Base-by-base conservation (phyloP, 2,888 invertebrate genomes). In the Syritta pipiens region DNA sequence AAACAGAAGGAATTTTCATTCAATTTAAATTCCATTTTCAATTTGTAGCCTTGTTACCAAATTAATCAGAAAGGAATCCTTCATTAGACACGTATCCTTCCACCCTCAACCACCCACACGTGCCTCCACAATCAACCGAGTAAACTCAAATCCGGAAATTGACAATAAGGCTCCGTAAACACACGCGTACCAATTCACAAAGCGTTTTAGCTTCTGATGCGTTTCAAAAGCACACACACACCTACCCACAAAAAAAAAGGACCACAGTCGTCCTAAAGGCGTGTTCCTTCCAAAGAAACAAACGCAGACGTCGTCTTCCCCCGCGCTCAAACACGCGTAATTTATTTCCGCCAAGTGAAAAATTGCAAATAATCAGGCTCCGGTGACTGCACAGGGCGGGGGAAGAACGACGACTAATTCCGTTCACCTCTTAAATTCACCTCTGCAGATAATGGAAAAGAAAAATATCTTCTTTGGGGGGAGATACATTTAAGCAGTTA, bases 111-210 rank as follows among this genome's bases (percentile, higher is more conserved):
- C 17, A n/a, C 44, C 37, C 40, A 28, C 40, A n/a, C 20, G 40
- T 2, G 10, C 22, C 35, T 32, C 32, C 1, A 48, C 44, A 67
- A 75, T 75, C 57, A 55, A 12, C 17, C 7, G 14, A 51, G 60
- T 67, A 30, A 59, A 53, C 37, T 46, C 22, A 44, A 69, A 69
- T 63, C 57, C 49, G 57, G 62, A 57, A 63, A 69, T 76, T 69
- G 76, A 69, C 69, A 69, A 59, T 57, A 69, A 51, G 35, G 44
- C 75, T 22, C 6, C 35, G 40, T 28, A 49, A 19, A 63, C 42
- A 40, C 63, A 65, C 20, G 46, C 37, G 30, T 42, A 57, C 26
- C 53, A 48, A 62, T 62, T 63, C 48, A 24, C 10, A n/a, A n/a
- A 65, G 12, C 6, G 10, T 10, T 63, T 72, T 51, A 7, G 46